A percentile compares a stretch with the other conserved stretches of the same genome.
These are phyloP conservation scores for Intellagama lesueurii DNA, from an alignment of 2,797 vertebrate species.

Conservation along the genomic window DNA sequence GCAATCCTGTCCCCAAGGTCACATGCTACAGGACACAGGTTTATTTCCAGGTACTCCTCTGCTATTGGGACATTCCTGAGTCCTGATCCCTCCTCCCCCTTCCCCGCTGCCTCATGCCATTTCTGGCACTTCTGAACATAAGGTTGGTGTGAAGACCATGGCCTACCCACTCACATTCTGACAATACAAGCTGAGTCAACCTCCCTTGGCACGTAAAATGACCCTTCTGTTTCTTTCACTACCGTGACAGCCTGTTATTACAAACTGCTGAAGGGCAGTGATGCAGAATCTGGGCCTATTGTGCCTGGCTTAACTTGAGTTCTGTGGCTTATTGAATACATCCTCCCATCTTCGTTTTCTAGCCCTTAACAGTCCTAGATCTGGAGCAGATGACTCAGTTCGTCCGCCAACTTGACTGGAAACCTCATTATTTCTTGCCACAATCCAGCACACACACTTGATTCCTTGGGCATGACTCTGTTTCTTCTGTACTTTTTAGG, in stretches of 20 bases:
- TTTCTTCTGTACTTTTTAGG: neutral
- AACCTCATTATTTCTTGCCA: neutral
- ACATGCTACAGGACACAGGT: no score
- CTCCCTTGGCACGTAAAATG: no score
- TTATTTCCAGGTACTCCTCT: no score
- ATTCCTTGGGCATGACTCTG: neutral
- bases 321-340: neutral
- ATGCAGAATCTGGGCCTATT: neutral
- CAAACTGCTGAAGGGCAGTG: neutral
- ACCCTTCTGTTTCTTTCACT: neutral
- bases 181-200: no score
- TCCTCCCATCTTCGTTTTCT: neutral
- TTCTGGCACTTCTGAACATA: no score
- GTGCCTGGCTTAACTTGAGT: neutral
- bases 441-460: neutral
- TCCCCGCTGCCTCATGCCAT: neutral
- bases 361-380: neutral
- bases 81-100: no score
- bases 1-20: no score
- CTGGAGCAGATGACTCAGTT: neutral
- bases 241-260: neutral
- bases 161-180: neutral
- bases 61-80: neutral
- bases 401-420: neutral
- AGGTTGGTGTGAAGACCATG: no score